These are phyloP conservation scores for Typhlichthys subterraneus DNA, from an alignment of 2,797 vertebrate genomes.

Conservation along the genomic window DNA sequence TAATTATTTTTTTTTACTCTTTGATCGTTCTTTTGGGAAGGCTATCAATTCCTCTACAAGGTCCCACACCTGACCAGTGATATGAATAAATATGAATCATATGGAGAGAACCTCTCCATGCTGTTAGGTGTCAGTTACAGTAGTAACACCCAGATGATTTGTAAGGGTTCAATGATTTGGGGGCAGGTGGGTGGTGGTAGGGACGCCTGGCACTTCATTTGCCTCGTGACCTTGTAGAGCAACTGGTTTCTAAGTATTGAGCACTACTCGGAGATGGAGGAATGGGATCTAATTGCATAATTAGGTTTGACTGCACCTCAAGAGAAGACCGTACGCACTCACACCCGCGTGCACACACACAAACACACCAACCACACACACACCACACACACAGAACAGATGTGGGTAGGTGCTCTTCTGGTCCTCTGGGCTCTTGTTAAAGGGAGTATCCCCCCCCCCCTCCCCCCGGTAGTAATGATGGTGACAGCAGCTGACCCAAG, in stretches of 20 bases:
- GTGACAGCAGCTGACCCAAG: conserved; percentile 66
- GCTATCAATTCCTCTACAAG: conserved; percentile 74
- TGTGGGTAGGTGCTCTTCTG: conserved; percentile 75
- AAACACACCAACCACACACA: conserved; percentile 41
- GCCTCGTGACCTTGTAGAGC: conserved; percentile 74
- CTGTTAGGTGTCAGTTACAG: conserved; percentile 60
- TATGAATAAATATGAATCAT: conserved; percentile 64
- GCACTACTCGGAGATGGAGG: conserved; percentile 77
- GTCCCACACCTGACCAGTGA: conserved; percentile 59
- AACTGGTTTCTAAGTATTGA: conserved; percentile 62
- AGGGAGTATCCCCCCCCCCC: conserved; percentile 66
- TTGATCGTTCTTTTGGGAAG: conserved; percentile 76
- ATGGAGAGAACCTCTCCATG: conserved; percentile 63
- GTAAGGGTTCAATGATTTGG: conserved; percentile 74
- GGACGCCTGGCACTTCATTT: conserved; percentile 51
- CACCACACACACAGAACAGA: conserved; percentile 73
- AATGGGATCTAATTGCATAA: conserved; percentile 81
- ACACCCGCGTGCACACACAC: conserved; percentile 57
- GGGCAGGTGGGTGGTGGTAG: conserved; percentile 41
- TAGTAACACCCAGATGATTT: conserved; percentile 60
- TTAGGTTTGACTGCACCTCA: conserved; percentile 81
- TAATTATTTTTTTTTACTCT: conserved; percentile 27
- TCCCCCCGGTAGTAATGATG: conserved; percentile 60
- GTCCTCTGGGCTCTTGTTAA: conserved; percentile 72
- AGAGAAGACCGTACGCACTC: conserved; percentile 76